Conservation (phyloP, 2,888 invertebrate genomes). For the Philhelius pedissequus region DNA sequence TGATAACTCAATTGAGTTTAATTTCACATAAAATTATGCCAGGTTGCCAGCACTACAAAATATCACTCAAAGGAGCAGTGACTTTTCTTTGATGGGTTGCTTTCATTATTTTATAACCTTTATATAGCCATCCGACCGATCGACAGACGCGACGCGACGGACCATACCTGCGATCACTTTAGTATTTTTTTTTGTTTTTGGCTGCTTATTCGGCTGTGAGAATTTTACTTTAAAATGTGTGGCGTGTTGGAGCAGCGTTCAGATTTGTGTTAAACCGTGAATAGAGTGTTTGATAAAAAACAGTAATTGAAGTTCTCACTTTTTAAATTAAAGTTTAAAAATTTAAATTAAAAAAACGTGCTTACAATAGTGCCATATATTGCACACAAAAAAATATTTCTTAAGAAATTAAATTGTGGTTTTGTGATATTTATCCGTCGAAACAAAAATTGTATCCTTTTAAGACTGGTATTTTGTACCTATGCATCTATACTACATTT, state of each 20-base stretch:
- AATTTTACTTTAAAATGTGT: conserved; percentile 36
- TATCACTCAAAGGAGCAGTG: conserved; percentile 21
- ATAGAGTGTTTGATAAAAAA: conserved; percentile 3
- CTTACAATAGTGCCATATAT: not conserved
- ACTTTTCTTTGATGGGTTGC: conserved; percentile 9
- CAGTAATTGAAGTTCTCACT: no score
- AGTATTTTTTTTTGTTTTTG: conserved; percentile 1
- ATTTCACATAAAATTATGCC: not conserved
- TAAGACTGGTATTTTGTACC: not conserved
- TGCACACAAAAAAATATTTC: not conserved
- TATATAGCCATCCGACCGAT: not conserved
- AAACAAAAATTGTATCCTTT: not conserved
- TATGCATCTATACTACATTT: not conserved
- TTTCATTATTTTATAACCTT: conserved; percentile 28
- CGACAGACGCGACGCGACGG: conserved; percentile 11
- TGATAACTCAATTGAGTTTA: conserved; percentile 57
- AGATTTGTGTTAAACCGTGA: conserved; percentile 9
- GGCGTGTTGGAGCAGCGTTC: conserved; percentile 24
- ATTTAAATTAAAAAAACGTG: not conserved
- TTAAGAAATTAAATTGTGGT: not conserved
- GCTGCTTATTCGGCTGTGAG: not conserved
- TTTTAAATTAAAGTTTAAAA: no score
- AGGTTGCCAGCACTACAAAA: not conserved
- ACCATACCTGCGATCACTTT: conserved; percentile 23
- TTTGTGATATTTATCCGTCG: not conserved